These are phyloP conservation scores for Thryonomys swinderianus DNA, from an alignment of 2,113 vertebrate genomes.

Conservation along the genomic window DNA sequence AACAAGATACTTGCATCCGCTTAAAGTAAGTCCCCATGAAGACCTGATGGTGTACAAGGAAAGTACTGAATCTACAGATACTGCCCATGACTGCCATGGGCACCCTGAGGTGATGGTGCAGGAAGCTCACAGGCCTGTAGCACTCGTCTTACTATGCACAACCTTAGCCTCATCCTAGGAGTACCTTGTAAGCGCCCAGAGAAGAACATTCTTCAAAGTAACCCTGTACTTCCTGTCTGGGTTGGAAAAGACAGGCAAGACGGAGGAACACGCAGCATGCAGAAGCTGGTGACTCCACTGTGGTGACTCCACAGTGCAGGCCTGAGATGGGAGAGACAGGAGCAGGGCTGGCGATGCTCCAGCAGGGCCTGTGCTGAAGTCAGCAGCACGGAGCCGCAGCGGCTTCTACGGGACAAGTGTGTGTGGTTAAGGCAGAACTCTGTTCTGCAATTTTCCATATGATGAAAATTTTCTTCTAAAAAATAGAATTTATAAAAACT, in stretches of 20 bases:
- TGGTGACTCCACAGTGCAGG: accelerated
- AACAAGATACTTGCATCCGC: not conserved
- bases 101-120: not conserved
- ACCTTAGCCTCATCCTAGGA: not conserved
- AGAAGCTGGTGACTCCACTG: accelerated
- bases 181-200: not conserved
- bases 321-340: not conserved
- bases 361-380: not conserved
- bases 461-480: not conserved
- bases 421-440: not conserved
- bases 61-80: not conserved
- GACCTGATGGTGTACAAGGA: not conserved
- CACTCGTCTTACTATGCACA: not conserved
- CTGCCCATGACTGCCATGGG: too few relatives aligned
- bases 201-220: not conserved
- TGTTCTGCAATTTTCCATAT: not conserved
- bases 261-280: accelerated
- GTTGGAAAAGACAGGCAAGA: not conserved
- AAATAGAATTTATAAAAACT: not conserved
- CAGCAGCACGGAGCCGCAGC: too few relatives aligned
- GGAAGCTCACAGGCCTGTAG: too few relatives aligned
- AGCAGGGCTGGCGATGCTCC: not conserved
- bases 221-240: not conserved
- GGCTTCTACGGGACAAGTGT: not conserved
- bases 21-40: not conserved